Conservation (phyloP, 2,113 vertebrate genomes). For the Gulo gulo region DNA sequence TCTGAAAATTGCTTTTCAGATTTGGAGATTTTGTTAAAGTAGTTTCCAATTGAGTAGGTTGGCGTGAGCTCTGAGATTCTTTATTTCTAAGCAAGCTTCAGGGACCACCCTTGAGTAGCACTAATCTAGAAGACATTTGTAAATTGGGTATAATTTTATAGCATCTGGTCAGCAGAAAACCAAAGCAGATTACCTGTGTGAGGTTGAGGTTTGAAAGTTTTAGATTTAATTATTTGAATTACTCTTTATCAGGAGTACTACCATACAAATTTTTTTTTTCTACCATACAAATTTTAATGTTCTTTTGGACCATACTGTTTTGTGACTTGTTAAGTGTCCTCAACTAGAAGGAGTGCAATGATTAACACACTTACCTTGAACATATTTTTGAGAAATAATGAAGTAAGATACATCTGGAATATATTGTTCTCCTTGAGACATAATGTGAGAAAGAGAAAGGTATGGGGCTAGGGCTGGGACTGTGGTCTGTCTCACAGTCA, state of each 20-base stretch:
- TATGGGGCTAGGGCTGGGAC: neutral
- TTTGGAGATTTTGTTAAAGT: neutral
- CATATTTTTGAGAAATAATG: conserved; percentile 23
- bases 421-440: neutral
- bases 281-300: neutral
- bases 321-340: neutral
- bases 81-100: neutral
- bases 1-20: neutral
- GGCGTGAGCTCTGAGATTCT: neutral
- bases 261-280: neutral
- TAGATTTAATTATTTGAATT: neutral
- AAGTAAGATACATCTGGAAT: neutral
- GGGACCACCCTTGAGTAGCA: neutral
- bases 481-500: neutral
- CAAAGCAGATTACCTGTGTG: neutral
- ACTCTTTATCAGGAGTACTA: neutral
- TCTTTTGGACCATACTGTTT: neutral
- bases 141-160: neutral
- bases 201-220: conserved; percentile 1
- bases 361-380: neutral
- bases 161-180: neutral
- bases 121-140: neutral
- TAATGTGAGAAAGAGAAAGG: neutral
- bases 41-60: neutral
- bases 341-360: neutral